A percentile compares a stretch with the other conserved stretches of the same genome.
These are phyloP conservation scores for Zeus faber DNA, from an alignment of 2,113 vertebrate species.

Conservation along the genomic window DNA sequence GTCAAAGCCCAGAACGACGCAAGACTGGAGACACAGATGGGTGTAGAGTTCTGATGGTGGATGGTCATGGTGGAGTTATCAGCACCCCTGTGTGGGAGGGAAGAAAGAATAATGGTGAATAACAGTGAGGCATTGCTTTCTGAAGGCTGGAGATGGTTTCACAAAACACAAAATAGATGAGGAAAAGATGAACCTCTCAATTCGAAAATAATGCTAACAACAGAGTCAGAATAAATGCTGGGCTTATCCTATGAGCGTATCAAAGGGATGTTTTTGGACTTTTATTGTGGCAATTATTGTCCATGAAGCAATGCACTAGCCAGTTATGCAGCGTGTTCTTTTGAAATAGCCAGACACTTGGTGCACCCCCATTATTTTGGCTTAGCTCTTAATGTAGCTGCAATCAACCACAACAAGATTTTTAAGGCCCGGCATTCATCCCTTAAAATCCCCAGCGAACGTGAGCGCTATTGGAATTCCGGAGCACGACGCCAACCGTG, in stretches of 20 bases:
- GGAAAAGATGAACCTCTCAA: slow-evolving; percentile 55
- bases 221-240: slow-evolving; percentile 52
- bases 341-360: slow-evolving; percentile 54
- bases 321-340: slow-evolving; percentile 53
- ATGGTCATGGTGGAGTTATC: no score
- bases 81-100: no score
- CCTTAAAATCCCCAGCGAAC: slow-evolving; percentile 76
- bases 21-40: no score
- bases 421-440: slow-evolving; percentile 74
- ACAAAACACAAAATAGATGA: no score
- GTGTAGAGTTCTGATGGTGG: no score
- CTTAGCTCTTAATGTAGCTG: slow-evolving; percentile 75
- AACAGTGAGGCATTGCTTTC: no score
- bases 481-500: slow-evolving; percentile 78
- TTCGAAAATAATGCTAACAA: slow-evolving; percentile 58
- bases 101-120: no score
- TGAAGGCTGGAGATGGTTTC: no score
- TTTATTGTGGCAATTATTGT: slow-evolving; percentile 61
- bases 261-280: slow-evolving; percentile 63
- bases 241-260: slow-evolving; percentile 59
- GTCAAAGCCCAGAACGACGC: no score
- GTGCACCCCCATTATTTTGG: slow-evolving; percentile 40
- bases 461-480: slow-evolving; percentile 78
- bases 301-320: slow-evolving; percentile 45
- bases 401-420: slow-evolving; percentile 78